These are phyloP conservation scores for Sakesphorus luctuosus DNA, from an alignment of 2,113 vertebrate genomes.

Conservation along the genomic window DNA sequence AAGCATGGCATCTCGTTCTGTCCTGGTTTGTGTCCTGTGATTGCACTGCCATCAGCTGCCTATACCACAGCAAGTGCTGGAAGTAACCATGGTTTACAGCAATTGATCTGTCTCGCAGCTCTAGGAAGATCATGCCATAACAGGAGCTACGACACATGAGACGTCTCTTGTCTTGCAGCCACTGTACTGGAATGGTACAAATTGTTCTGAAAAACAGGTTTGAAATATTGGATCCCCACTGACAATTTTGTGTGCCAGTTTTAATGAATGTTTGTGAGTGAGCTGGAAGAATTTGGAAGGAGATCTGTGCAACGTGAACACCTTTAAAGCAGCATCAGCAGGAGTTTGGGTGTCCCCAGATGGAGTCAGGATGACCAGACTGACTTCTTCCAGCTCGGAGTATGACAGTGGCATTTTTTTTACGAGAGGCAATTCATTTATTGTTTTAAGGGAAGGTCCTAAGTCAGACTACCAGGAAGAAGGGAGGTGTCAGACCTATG, in stretches of 20 bases:
- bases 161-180: not conserved
- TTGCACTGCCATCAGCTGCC: not conserved
- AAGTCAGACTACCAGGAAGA: not conserved
- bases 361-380: not conserved
- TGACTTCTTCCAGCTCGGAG: not conserved
- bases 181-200: not conserved
- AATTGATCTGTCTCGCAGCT: not conserved
- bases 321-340: not conserved
- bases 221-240: not conserved
- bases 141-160: not conserved
- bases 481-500: not conserved
- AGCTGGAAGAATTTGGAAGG: not conserved
- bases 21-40: rapidly evolving
- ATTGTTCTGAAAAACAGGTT: conserved; percentile 21
- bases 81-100: not conserved
- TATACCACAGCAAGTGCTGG: not conserved
- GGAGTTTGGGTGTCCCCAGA: rapidly evolving
- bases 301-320: not conserved
- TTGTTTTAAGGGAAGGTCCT: not conserved
- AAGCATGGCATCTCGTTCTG: not conserved
- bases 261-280: not conserved
- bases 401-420: not conserved
- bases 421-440: not conserved
- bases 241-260: not conserved
- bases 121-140: not conserved